Evolutionary conservation across 2,797 vertebrate genomes (phyloP), one percentile per base, ranked within the genome.

Genomic region (Hippopotamyrus pictus): DNA sequence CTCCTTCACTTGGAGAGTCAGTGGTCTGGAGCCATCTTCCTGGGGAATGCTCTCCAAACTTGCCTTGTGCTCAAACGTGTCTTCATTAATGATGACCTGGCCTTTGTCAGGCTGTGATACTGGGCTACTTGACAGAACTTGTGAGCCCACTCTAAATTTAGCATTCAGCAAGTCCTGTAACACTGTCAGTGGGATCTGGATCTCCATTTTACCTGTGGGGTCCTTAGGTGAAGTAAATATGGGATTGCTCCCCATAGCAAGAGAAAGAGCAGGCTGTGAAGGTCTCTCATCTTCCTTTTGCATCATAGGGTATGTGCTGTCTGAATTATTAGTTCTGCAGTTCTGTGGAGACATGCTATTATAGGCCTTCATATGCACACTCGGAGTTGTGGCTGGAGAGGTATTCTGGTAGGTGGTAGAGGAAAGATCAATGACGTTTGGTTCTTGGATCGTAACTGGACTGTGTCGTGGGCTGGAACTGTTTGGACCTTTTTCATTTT

Each of bases 101-200:
- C 7, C 14, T 19, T 22, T 90, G 69, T 51, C n/a, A 59, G 3
- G 12, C n/a, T 14, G 90, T 85, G 48, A 82, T 22, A 57, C 22
- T 46, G 9, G 7, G 4, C n/a, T 12, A 7, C 8, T 44, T 22
- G 50, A 12, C 12, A 53, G 11, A 76, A 46, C 73, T 69, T 89
- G 12, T 51, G 86, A 4, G 89, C 48, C 3, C 91, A 88, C 17
- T 86, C 94, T 89, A 91, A 89, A 87, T 41, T 73, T 87, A 5
- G 84, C 59, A 91, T 62, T 93, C 25, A 96, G 92, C 93, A 94
- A 94, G 73, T 93, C 92, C 3, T 93, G 93, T n/a, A 96, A 92
- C 79, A 96, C 57, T 3, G 94, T 94, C 48, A 96, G 88, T 0
- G 96, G 96, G 22, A 96, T 93, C 91, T 96, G 94, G 1, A 96